These are phyloP conservation scores for Hemicentrotus pulcherrimus DNA, from an alignment of 35 echinoderm and acorn worm genomes.

Conservation along the genomic window DNA sequence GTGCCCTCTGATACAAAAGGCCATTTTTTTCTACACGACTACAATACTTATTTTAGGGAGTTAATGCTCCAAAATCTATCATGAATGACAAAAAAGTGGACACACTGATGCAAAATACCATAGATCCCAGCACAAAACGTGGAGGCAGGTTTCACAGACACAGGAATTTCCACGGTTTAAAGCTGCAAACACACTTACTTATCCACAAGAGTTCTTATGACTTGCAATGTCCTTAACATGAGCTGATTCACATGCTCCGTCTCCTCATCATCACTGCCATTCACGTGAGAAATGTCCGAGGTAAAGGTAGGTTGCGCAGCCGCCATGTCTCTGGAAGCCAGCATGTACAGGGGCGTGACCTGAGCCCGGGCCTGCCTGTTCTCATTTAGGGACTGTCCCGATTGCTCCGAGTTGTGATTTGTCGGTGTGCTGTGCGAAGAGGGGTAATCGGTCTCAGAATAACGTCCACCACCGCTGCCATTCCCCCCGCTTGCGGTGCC, in stretches of 20 bases:
- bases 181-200: conserved; percentile 68
- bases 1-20: too few relatives aligned
- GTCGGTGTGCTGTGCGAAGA: neutral
- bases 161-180: neutral
- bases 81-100: neutral
- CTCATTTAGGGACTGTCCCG: conserved; percentile 16
- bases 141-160: neutral
- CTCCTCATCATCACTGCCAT: conserved; percentile 59
- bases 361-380: conserved; percentile 32
- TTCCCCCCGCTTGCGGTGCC: neutral
- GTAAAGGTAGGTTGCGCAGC: neutral
- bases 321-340: conserved; percentile 12
- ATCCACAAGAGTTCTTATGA: conserved; percentile 75
- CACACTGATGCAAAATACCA: neutral
- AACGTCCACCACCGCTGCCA: conserved; percentile 18
- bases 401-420: conserved; percentile 15
- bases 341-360: conserved; percentile 25
- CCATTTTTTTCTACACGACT: too few relatives aligned
- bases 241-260: conserved; percentile 50
- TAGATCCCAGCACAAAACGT: neutral
- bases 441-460: conserved; percentile 9
- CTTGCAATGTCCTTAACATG: conserved; percentile 62
- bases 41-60: too few relatives aligned
- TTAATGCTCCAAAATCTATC: too few relatives aligned
- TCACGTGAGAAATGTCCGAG: conserved; percentile 17